phyloP scores from a whole-genome alignment of 2,113 vertebrate genomes.

The Cettia cetti region DNA sequence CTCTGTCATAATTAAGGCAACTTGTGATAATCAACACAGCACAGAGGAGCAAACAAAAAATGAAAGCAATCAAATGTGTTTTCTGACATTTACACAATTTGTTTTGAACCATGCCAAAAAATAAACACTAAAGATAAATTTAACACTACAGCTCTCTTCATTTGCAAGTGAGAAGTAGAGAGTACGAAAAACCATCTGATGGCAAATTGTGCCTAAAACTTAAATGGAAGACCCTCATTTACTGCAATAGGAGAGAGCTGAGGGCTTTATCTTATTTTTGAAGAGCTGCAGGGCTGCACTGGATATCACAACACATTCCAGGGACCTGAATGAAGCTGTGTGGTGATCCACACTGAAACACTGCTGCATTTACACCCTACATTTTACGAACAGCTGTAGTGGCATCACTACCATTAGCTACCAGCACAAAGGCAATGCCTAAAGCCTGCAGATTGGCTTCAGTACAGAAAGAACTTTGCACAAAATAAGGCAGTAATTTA shows the following conservation, averaged over 20 bases:
- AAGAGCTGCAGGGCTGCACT: not conserved
- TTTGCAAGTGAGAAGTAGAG: not conserved
- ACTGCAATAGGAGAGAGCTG: not conserved
- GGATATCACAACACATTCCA: not conserved
- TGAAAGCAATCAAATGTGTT: not conserved
- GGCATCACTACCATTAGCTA: not conserved
- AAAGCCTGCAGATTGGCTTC: not conserved
- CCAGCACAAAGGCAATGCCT: not conserved
- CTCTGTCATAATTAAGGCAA: constrained; percentile 21
- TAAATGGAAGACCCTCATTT: not conserved
- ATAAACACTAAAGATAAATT: not conserved
- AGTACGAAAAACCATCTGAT: not conserved
- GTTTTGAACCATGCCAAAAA: constrained; percentile 36
- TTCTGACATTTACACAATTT: not conserved
- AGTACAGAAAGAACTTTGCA: constrained; percentile 26
- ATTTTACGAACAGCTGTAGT: not conserved
- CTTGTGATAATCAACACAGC: not conserved
- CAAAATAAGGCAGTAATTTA: constrained; percentile 30
- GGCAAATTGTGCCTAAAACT: not conserved
- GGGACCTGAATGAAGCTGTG: not conserved
- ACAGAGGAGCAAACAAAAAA: constrained; percentile 32
- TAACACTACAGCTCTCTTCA: not conserved
- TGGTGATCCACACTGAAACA: not conserved
- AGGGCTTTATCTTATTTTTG: not conserved
- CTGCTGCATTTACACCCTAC: not conserved